Evolutionary conservation across 1,140 invertebrate species (phyloP), one percentile per base, ranked within the genome.

Genomic region (Drosophila mayri): DNA sequence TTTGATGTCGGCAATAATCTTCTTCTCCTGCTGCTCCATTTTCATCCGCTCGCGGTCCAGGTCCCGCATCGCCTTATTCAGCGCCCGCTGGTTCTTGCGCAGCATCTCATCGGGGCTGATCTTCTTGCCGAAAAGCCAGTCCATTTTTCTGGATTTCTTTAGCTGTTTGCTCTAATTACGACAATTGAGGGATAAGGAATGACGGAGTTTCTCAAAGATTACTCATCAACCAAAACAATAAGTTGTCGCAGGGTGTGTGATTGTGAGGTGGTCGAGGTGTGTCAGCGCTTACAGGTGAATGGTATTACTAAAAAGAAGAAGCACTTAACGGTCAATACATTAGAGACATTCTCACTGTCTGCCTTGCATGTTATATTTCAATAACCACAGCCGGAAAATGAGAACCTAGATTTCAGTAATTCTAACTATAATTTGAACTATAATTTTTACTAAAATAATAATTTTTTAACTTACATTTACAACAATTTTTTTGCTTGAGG

Each of bases 11-110:
- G 95, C 95, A 72, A 99, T 99, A 43, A 99, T 96, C 94, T 99
- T 99, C 92, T 99, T 99, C 92, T 99, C 99, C 92, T 99, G 98
- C 78, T 98, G 97, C 93, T 99, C 99, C 98, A 99, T 99, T 91
- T 98, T 97, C 91, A 95, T 94, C 81, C 96, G 95, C 94, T 99
- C 99, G 55, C 98, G 94, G 91, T 99, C 98, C 54, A 99, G 94
- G 93, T 99, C 99, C 50, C 99, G 94, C 97, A 99, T 99, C 5
- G 99, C 99, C 94, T 99, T 99, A 92, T 98, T 99, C n/a, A 99
- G 94, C 20, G 99, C 98, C 74, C 99, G 94, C 93, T 99, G 99
- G 93, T 99, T 99, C 93, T 99, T 98, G 63, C 98, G 95, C 22
- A 99, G 94, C 97, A 99, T 97, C 93, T 99, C 98, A 91, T 99